phyloP scores from a whole-genome alignment of 2,888 invertebrate species.

The Parasteatoda lunata region DNA sequence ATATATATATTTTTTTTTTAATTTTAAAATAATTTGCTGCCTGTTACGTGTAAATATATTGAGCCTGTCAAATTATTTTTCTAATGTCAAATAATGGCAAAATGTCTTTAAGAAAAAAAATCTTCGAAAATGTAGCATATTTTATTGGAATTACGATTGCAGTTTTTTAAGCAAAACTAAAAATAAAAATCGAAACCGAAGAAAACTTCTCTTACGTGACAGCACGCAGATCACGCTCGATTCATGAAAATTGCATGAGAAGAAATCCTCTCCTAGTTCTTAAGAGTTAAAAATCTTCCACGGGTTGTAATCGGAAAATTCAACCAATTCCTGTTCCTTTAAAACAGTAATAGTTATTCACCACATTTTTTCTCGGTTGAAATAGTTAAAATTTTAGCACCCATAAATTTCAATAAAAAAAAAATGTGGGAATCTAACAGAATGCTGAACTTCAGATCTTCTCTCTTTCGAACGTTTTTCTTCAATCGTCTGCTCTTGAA shows the following conservation, averaged over 20 bases:
- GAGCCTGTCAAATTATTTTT: too few species aligned
- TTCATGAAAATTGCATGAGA: constrained; percentile 60
- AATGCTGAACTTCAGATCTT: background rate
- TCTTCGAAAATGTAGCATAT: too few species aligned
- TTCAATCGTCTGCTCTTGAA: constrained; percentile 52
- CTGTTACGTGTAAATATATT: too few species aligned
- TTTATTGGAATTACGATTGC: too few species aligned
- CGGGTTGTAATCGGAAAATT: background rate
- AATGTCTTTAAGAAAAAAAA: too few species aligned
- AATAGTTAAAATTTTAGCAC: background rate
- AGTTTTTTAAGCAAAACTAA: too few species aligned
- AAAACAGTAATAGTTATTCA: background rate
- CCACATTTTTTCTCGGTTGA: background rate
- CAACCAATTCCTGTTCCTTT: background rate
- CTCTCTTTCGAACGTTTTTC: constrained; percentile 34
- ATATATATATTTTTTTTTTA: too few species aligned
- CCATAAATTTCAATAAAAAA: background rate
- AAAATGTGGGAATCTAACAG: background rate
- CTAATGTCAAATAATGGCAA: too few species aligned
- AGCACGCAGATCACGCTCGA: constrained; percentile 3
- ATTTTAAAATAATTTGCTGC: too few species aligned
- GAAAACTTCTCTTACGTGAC: too few species aligned
- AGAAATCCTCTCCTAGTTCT: constrained; percentile 2
- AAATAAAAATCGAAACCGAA: too few species aligned
- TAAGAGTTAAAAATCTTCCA: background rate